A percentile compares a stretch with the other conserved stretches of the same genome.
These are phyloP conservation scores for Takifugu ocellatus DNA, from an alignment of 2,797 vertebrate species.

Conservation along the genomic window DNA sequence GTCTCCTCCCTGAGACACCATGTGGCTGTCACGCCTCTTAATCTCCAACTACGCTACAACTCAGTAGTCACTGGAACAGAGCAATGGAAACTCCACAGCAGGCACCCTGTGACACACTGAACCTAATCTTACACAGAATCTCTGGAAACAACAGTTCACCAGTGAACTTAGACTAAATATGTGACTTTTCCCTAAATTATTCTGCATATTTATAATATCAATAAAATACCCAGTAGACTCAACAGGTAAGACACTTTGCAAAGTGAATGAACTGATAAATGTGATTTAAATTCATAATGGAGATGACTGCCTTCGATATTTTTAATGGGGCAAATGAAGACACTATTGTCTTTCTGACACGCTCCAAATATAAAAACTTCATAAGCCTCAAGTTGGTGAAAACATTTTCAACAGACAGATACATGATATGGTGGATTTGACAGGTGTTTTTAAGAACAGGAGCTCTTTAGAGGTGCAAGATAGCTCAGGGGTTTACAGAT, in stretches of 20 bases:
- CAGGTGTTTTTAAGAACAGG: background rate
- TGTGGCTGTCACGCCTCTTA: slow-evolving; percentile 57
- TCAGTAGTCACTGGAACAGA: slow-evolving; percentile 37
- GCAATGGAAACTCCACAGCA: slow-evolving; percentile 54
- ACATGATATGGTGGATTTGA: background rate
- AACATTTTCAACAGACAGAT: background rate
- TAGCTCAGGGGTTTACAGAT: background rate
- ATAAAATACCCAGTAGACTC: background rate
- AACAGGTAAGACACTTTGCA: background rate
- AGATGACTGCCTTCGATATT: slow-evolving; percentile 9
- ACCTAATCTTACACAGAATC: background rate
- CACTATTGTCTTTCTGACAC: background rate
- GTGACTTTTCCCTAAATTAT: no score
- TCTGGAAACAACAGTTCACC: no score
- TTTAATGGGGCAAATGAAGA: slow-evolving; percentile 19
- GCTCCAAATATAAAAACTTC: slow-evolving; percentile 1
- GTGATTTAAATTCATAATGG: background rate
- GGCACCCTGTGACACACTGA: background rate
- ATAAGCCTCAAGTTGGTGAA: background rate
- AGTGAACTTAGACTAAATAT: no score
- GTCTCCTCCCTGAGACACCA: slow-evolving; percentile 63
- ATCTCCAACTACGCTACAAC: slow-evolving; percentile 18
- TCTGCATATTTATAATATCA: background rate
- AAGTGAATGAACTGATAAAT: slow-evolving; percentile 4
- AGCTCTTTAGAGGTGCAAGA: background rate